Percentiles rank a stretch among this genome's conserved stretches.
phyloP scores from a whole-genome alignment of 2,797 vertebrate species.

The Enteromius afrohamiltoni region DNA sequence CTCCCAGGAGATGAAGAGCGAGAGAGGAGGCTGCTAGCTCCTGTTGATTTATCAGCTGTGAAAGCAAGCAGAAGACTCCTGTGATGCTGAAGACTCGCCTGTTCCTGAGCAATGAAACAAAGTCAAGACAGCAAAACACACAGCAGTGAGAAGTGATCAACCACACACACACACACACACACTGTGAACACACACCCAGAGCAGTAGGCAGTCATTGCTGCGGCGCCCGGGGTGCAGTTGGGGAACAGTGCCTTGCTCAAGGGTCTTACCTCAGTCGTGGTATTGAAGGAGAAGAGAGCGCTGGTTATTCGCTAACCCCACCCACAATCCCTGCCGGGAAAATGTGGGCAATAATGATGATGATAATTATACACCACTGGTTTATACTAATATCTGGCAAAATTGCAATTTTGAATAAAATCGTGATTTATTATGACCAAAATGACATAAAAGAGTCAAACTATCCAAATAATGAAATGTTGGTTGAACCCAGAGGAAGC shows the following conservation, averaged over 20 bases:
- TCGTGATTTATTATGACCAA: neutral
- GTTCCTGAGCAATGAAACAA: no score
- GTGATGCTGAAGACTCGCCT: slow-evolving; percentile 50
- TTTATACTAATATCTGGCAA: neutral
- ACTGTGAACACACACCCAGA: no score
- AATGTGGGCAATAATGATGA: neutral
- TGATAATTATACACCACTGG: neutral
- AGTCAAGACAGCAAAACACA: neutral
- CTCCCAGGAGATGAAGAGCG: slow-evolving; percentile 49
- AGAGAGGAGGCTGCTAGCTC: slow-evolving; percentile 40
- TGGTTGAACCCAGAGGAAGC: neutral
- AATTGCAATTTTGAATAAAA: neutral
- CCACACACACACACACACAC: no score
- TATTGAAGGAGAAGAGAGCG: no score
- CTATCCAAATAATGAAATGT: neutral
- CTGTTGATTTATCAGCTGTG: slow-evolving; percentile 71
- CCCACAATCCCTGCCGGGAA: no score
- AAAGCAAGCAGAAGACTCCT: slow-evolving; percentile 56
- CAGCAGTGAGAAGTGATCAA: no score
- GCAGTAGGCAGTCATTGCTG: no score
- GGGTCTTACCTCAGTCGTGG: no score
- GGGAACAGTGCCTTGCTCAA: no score
- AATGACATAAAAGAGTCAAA: neutral
- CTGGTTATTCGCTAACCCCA: no score
- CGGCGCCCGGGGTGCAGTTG: no score